These are phyloP conservation scores for Eupithecia subumbrata DNA, from an alignment of 2,888 invertebrate species.

Conservation along the genomic window DNA sequence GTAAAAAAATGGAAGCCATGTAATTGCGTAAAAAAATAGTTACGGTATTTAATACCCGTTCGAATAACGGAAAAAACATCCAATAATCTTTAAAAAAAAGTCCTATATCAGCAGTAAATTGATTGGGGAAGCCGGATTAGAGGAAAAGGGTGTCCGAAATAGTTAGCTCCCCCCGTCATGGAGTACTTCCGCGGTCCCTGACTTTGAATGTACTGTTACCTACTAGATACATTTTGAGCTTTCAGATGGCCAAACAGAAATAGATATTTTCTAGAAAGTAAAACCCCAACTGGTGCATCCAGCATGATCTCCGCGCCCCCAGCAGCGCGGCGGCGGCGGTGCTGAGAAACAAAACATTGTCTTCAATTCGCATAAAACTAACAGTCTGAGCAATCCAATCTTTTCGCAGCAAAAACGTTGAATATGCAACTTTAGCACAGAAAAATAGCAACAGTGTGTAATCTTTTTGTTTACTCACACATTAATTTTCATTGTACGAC, in stretches of 20 bases:
- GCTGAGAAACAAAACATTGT: slow-evolving; percentile 54
- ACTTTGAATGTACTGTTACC: no score
- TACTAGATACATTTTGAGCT: no score
- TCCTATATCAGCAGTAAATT: no score
- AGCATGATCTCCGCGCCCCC: slow-evolving; percentile 16
- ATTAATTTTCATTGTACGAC: not conserved
- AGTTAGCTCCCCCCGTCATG: no score
- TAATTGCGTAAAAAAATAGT: no score
- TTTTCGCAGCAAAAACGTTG: slow-evolving; percentile 54
- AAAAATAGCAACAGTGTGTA: not conserved
- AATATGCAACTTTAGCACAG: slow-evolving; percentile 52
- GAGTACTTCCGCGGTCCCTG: no score
- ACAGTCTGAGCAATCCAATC: slow-evolving; percentile 62
- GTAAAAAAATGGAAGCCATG: no score
- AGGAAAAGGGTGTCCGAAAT: no score
- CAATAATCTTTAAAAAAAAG: no score
- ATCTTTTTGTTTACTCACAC: not conserved
- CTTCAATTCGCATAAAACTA: slow-evolving; percentile 60
- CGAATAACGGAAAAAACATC: no score
- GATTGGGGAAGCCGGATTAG: no score
- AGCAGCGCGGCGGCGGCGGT: slow-evolving; percentile 3
- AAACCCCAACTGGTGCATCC: not conserved
- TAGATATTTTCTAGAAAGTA: not conserved
- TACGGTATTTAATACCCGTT: no score
- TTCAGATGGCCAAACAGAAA: not conserved